Conservation (phyloP, 2,113 vertebrate species). For the Falco punctatus region DNA sequence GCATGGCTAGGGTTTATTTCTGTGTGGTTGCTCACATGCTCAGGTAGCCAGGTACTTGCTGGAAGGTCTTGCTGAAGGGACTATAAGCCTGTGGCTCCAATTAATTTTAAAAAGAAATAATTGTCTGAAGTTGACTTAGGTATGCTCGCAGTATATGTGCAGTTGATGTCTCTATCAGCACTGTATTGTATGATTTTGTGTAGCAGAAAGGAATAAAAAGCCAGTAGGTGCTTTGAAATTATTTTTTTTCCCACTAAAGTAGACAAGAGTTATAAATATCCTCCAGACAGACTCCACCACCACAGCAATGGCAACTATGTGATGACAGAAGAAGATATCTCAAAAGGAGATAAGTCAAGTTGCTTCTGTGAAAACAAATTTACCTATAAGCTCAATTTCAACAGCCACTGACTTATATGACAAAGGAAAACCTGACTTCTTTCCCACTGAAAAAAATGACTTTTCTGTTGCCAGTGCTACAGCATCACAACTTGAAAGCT, state of each 20-base stretch:
- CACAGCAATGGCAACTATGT: background rate
- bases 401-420: background rate
- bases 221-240: background rate
- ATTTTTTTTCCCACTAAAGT: background rate
- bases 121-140: background rate
- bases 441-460: background rate
- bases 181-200: background rate
- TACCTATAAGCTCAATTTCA: background rate
- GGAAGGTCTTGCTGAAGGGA: background rate
- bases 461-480: background rate
- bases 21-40: background rate
- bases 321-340: background rate
- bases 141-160: rapidly evolving
- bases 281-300: background rate
- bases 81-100: rapidly evolving
- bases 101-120: background rate
- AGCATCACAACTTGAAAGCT: background rate
- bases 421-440: background rate
- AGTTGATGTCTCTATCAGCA: background rate
- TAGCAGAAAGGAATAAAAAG: background rate
- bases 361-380: background rate
- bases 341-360: background rate
- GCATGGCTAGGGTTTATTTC: background rate
- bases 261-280: background rate
- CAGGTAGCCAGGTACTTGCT: background rate